Evolutionary conservation across 1,140 invertebrate species (phyloP), one percentile per base, ranked within the genome.

Genomic region (Rhagoletis zephyria): DNA sequence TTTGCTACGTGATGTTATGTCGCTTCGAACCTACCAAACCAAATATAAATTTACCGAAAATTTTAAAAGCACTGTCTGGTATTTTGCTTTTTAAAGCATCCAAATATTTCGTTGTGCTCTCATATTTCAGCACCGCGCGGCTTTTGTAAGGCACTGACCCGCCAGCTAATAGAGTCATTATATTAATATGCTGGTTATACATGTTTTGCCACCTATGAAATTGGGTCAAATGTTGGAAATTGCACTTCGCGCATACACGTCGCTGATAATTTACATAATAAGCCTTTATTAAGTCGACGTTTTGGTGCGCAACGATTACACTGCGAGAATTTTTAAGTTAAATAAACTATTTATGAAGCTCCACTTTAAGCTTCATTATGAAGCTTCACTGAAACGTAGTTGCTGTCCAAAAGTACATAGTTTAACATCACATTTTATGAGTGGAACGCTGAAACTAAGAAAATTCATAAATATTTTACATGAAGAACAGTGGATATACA

Each of bases 251-350:
- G 74, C 74, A 81, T 81, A 56, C 74, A 59, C 40, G 51, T 30
- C 56, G 74, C 51, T 30, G 74, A 48, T 81, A 81, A 81, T 81
- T 81, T 81, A 19, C 74, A 81, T 81, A 81, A 81, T 81, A 81
- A 81, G 48, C 74, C 5, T 67, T 67, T 51, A 30, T 19, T 5
- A 9, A 81, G 74, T 56, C 74, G 7, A 51, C 48, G 51, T 81
- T 59, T 56, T 56, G 19, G 74, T 16, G n/a, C 3, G 4, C 16
- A 12, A 16, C 9, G 7, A 4, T 56, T 81, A 48, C 74, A 81
- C 74, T 81, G 67, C 7, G 40, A 14, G 45, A 59, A 63, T 16
- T 16, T 63, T 4, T 63, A 30, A 30, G 30, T 30, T 30, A 30
- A 30, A 30, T 30, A 30, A 30, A 30, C 30, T 30, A 30, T 30